phyloP scores from a whole-genome alignment of 2,113 vertebrate species.

The Rallus limicola region DNA sequence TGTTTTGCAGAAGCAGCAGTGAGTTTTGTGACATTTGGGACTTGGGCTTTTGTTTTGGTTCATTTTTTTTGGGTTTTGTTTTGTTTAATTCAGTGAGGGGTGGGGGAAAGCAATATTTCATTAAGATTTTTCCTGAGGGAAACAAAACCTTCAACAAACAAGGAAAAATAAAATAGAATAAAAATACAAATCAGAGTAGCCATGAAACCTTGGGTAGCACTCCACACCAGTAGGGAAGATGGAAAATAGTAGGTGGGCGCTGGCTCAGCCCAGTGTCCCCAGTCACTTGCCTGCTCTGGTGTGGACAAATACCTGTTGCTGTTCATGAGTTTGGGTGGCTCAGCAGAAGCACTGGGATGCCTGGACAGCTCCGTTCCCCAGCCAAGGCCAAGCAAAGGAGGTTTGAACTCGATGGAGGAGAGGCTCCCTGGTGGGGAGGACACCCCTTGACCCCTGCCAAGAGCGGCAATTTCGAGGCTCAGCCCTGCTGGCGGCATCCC shows the following conservation, averaged over 20 bases:
- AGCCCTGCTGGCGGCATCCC: no score
- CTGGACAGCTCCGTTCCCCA: neutral
- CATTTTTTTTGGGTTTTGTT: neutral
- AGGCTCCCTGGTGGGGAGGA: neutral
- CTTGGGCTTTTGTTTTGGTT: neutral
- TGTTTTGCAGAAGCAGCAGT: neutral
- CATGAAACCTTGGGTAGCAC: neutral
- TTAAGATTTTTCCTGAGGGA: neutral
- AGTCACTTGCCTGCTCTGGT: neutral
- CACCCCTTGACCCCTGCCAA: neutral
- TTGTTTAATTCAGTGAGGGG: neutral
- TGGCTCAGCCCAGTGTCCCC: neutral
- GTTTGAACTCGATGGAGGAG: neutral
- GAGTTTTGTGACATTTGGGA: constrained; percentile 26
- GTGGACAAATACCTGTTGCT: neutral
- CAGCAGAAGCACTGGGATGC: neutral
- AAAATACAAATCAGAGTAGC: neutral
- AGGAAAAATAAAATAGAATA: neutral
- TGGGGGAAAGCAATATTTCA: neutral
- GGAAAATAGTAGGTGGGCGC: neutral
- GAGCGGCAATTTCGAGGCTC: neutral
- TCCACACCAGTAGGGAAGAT: neutral
- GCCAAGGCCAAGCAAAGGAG: neutral
- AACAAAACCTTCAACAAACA: neutral
- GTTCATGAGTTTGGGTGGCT: neutral